Evolutionary conservation across 2,113 vertebrate species (phyloP), one percentile per base, ranked within the genome.

Genomic region (Sebastes fasciatus): DNA sequence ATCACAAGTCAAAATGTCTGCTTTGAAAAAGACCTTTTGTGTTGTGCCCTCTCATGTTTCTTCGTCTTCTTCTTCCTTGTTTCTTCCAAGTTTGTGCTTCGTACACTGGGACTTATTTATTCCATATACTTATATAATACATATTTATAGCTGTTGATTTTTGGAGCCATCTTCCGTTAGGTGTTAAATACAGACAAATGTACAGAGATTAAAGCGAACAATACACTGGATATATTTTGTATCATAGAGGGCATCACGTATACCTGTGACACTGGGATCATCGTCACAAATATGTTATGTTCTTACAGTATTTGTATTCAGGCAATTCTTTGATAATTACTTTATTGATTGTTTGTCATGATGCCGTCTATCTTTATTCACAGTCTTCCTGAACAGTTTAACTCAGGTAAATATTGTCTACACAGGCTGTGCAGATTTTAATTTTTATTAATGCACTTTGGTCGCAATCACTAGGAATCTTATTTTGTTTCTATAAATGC

Each of bases 401-500:
- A 57, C 54, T n/a, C 54, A 43, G n/a, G 21, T 23, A 79, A 13
- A 63, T 58, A 16, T 21, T 58, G 19, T 60, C 13, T 12, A 16
- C 9, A 49, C 3, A 3, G 1, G 1, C 51, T 61, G 55, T 6
- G 6, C 13, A 46, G 40, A 61, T 5, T 42, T 51, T 2, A 64
- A 40, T 34, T 69, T 16, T 43, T 21, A 43, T 75, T 71, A 61
- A 43, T n/a, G 17, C 55, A 43, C 42, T 17, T 43, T 19, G 13
- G 43, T 17, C 61, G 48, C 45, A 73, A 54, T 71, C 66, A 80
- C 54, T n/a, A 52, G 5, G 26, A 74, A 42, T 80, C 16, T 4
- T 46, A 34, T 63, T 80, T 12, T 55, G 42, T 85, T 68, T 84
- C 42, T 49, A 42, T 19, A 69, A 23, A 52, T 72, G 43, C 61